These are phyloP conservation scores for Asobara japonica DNA, from an alignment of 1,140 invertebrate species.

Conservation along the genomic window DNA sequence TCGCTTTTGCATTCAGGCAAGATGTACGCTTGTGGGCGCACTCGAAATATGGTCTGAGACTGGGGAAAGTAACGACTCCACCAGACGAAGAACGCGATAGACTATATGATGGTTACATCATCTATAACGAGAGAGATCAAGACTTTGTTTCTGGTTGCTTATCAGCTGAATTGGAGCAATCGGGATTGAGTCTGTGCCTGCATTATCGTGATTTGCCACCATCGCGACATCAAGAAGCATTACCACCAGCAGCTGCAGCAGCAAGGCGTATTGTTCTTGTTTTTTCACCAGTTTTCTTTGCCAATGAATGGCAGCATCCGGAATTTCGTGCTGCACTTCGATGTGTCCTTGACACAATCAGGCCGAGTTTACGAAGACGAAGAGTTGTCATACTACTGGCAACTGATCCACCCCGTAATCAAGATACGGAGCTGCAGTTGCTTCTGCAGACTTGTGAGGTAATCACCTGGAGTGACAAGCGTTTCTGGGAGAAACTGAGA, in stretches of 20 bases:
- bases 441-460: slow-evolving; percentile 86
- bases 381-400: slow-evolving; percentile 81
- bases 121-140: slow-evolving; percentile 87
- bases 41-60: slow-evolving; percentile 76
- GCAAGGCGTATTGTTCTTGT: slow-evolving; percentile 78
- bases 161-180: slow-evolving; percentile 81
- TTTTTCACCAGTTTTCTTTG: slow-evolving; percentile 77
- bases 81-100: slow-evolving; percentile 75
- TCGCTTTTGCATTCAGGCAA: slow-evolving; percentile 80
- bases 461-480: slow-evolving; percentile 85
- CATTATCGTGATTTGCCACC: slow-evolving; percentile 80
- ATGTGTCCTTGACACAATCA: slow-evolving; percentile 76
- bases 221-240: slow-evolving; percentile 76
- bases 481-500: slow-evolving; percentile 90
- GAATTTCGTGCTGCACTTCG: slow-evolving; percentile 78
- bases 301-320: slow-evolving; percentile 78
- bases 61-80: slow-evolving; percentile 72
- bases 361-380: slow-evolving; percentile 73
- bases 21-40: slow-evolving; percentile 80
- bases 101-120: slow-evolving; percentile 87
- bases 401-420: slow-evolving; percentile 72
- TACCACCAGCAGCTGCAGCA: slow-evolving; percentile 81
- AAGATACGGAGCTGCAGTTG: slow-evolving; percentile 82
- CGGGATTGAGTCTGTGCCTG: slow-evolving; percentile 77
- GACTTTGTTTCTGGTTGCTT: slow-evolving; percentile 82